Percentiles rank a stretch among this genome's conserved stretches.
These are phyloP conservation scores for Drosophila burlai DNA, from an alignment of 1,140 invertebrate species.

Conservation along the genomic window DNA sequence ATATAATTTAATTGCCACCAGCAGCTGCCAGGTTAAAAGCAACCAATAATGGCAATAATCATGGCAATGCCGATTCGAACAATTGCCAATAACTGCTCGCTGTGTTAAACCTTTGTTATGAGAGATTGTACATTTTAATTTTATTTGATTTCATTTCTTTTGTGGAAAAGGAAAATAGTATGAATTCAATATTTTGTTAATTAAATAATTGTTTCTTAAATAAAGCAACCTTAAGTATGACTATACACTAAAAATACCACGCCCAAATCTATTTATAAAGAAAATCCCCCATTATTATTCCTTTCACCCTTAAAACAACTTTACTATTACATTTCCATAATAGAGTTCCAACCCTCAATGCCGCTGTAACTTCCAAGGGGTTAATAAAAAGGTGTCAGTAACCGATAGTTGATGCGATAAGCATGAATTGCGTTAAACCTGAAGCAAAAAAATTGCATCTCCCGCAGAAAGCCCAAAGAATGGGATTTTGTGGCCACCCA, in stretches of 20 bases:
- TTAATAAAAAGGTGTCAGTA: slow-evolving; percentile 6
- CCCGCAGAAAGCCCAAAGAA: not conserved
- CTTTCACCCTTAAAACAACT: not conserved
- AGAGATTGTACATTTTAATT: not conserved
- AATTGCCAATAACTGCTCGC: not conserved
- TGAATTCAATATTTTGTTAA: too few relatives aligned
- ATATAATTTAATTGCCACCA: slow-evolving; percentile 62
- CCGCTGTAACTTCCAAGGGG: not conserved
- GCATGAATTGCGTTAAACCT: slow-evolving; percentile 35
- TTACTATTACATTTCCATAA: not conserved
- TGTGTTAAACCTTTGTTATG: not conserved
- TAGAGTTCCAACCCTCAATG: not conserved
- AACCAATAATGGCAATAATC: slow-evolving; percentile 16
- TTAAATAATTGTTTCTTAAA: too few relatives aligned
- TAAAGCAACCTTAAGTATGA: not conserved
- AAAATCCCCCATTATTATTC: not conserved
- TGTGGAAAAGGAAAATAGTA: not conserved
- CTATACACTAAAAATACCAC: not conserved
- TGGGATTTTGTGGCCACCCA: slow-evolving; percentile 16
- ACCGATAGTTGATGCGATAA: slow-evolving; percentile 32
- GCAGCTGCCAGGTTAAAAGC: slow-evolving; percentile 22
- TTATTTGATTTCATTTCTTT: not conserved
- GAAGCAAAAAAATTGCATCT: slow-evolving; percentile 36
- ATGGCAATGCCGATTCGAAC: not conserved
- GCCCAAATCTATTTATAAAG: not conserved